Base-by-base conservation (phyloP, 2,888 invertebrate species). In the Sceliomorpha sp. region DNA sequence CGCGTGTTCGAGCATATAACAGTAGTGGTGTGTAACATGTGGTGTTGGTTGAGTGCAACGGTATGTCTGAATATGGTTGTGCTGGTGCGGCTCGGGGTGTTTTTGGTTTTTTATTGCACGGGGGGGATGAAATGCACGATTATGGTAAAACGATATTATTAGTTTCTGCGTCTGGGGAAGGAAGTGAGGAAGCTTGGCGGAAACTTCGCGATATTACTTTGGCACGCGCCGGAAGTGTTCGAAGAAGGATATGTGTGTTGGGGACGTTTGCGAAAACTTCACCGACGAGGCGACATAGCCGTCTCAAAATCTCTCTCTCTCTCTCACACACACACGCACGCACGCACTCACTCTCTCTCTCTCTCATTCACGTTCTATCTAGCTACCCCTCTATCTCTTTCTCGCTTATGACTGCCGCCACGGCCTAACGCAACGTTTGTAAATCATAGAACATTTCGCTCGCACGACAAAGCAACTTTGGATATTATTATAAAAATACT, bases 211-310 rank as follows among this genome's bases (percentile, higher is more conserved):
- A 51, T 44, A 45, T 51, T 40, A 42, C 53, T 42, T 78, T 78
- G 79, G 79, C 79, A 78, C 77, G 72, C 71, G 70, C 62, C 66
- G 75, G 73, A 76, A 76, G 74, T 73, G 69, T 67, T 73, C 62
- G 45, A 67, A 71, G 69, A 53, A 63, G 71, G 74, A 77, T 77
- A 79, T 77, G 72, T 76, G 55, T 56, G n/a, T 39, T 47, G 48
- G 44, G 34, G 42, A 63, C 27, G 40, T 31, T 53, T 36, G 47
- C 50, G 37, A 58, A 62, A 47, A 56, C 17, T 55, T 14, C 36
- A 53, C 31, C 39, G 20, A 56, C 48, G 34, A 50, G 42, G 29
- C 48, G 36, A 17, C 32, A 15, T 12, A 2, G 24, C 48, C 59
- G 20, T 14, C 40, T 20, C 20, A 20, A 20, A 20, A 2, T 20